These are phyloP conservation scores for Leptoclinus maculatus DNA, from an alignment of 2,797 vertebrate genomes.

Conservation along the genomic window DNA sequence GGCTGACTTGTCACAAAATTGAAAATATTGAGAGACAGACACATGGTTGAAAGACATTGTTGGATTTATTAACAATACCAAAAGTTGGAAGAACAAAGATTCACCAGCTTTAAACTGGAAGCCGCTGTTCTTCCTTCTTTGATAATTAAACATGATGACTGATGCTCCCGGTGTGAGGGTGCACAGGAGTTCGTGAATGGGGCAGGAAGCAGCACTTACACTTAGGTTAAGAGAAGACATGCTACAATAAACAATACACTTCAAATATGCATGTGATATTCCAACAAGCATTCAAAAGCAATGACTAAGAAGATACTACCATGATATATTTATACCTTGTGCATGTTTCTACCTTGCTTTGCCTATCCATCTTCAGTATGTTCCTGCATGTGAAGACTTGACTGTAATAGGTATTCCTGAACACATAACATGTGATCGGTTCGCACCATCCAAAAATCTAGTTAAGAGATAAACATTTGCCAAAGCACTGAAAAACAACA, in stretches of 20 bases:
- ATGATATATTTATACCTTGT: conserved; percentile 26
- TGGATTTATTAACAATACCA: neutral
- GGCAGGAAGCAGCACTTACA: conserved; percentile 6
- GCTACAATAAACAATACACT: conserved; percentile 35
- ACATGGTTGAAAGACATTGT: neutral
- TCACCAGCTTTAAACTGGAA: neutral
- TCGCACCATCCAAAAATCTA: conserved; percentile 11
- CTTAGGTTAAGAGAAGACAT: conserved; percentile 14
- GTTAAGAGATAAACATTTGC: conserved; percentile 18
- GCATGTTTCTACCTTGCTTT: neutral
- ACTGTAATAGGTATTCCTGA: conserved; percentile 13
- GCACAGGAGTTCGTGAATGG: conserved; percentile 24
- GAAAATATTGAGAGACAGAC: neutral
- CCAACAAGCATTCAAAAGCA: conserved; percentile 23
- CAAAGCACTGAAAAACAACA: conserved; percentile 18
- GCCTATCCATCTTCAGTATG: neutral
- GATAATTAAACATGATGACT: conserved; percentile 29
- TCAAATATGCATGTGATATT: conserved; percentile 33
- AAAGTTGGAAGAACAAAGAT: neutral
- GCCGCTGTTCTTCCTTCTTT: neutral
- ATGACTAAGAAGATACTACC: conserved; percentile 23
- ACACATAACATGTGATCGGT: conserved; percentile 13
- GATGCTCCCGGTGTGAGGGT: conserved; percentile 18
- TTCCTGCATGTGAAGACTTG: conserved; percentile 15
- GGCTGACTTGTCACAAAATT: neutral